Evolutionary conservation across 2,113 vertebrate genomes (phyloP).

Genomic region (Marmota flaviventris): DNA sequence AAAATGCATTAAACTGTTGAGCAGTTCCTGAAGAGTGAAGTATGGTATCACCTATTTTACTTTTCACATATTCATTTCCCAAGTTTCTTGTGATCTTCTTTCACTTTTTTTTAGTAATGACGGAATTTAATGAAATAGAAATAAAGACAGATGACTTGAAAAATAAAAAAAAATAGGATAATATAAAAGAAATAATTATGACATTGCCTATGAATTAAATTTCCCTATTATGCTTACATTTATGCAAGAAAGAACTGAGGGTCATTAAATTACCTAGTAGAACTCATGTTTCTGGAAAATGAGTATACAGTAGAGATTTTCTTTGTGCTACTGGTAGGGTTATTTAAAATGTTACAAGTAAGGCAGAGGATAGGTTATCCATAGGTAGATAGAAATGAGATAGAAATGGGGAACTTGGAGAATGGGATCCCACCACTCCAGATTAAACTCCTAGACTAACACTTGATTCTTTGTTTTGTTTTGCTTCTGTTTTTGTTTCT

Average conservation of each 20-base stretch:
- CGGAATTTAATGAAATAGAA: background rate
- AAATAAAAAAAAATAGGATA: background rate
- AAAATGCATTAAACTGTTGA: background rate
- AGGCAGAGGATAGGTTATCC: too few relatives aligned
- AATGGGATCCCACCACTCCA: too few relatives aligned
- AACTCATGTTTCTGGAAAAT: background rate
- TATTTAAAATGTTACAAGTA: background rate
- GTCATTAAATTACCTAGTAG: background rate
- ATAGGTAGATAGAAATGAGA: too few relatives aligned
- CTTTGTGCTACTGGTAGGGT: background rate
- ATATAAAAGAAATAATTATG: background rate
- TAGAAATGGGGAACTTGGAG: too few relatives aligned
- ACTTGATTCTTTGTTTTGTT: too few relatives aligned
- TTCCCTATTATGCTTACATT: background rate
- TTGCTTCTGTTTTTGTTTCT: too few relatives aligned
- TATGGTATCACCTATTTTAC: background rate
- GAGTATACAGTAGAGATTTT: background rate
- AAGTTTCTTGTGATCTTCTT: background rate
- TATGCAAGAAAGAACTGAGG: background rate
- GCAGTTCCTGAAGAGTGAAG: background rate
- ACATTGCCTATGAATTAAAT: background rate
- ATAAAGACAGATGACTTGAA: background rate
- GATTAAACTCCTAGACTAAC: too few relatives aligned
- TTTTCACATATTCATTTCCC: background rate
- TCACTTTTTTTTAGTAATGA: conserved; percentile 20